Evolutionary conservation across 2,797 vertebrate genomes (phyloP), one percentile per base, ranked within the genome.

Genomic region (Limosa lapponica): DNA sequence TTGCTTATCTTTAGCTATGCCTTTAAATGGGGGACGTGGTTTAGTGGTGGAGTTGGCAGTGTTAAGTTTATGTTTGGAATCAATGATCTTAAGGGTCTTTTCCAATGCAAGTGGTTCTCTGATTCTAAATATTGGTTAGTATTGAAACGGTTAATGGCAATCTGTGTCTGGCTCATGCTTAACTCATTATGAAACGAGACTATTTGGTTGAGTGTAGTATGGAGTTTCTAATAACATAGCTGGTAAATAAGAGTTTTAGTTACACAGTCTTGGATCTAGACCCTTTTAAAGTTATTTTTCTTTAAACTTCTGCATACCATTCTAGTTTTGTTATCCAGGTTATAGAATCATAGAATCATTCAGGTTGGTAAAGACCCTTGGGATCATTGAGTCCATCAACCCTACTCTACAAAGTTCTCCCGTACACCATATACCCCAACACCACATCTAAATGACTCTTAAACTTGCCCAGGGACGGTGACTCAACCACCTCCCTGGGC

Each of bases 181-280:
- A 54, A n/a, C 8, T 58, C 24, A 11, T 36, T 71, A 25, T 3
- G 13, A 72, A 92, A 64, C 2, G 20, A 61, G 25, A 20, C 7
- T 55, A 0, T 1, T 62, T 80, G 10, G 23, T 13, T 78, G 46
- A 72, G 27, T 3, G 3, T 51, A 23, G 3, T 17, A 11, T 4
- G 52, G 8, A 4, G 8, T 74, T 89, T 85, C 34, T 87, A 57
- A 10, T 87, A 39, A 48, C 19, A 16, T 15, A 71, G 23, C 16
- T 81, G 36, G 13, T 85, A 64, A 82, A 34, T 48, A 55, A 10
- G 23, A 37, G 6, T 24, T 5, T 58, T 49, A 69, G 4, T 30
- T 74, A 19, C 4, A 16, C 3, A 24, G 18, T 71, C 23, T 28
- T 82, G 32, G 4, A 39, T 66, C 19, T 64, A 39, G n/a, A 37